phyloP scores from a whole-genome alignment of 2,797 vertebrate species.

The Columba guinea region DNA sequence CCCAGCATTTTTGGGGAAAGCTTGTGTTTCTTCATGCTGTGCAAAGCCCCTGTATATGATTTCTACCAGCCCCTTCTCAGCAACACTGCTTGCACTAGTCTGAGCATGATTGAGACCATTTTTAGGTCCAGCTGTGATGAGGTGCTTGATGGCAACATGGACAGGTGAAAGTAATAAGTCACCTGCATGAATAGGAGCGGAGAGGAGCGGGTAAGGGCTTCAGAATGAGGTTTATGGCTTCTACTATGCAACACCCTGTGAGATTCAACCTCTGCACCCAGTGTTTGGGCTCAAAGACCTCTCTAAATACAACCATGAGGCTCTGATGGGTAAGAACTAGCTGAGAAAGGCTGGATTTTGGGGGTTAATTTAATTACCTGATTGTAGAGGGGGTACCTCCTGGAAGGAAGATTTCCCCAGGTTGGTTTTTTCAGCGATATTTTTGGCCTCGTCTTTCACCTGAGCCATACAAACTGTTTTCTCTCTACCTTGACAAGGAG shows the following conservation, averaged over 20 bases:
- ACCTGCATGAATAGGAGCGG: neutral
- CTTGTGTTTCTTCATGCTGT: rapidly evolving
- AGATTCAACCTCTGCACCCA: rapidly evolving
- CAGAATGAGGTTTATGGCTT: rapidly evolving
- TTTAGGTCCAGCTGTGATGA: neutral
- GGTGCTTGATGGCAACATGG: rapidly evolving
- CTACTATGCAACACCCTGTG: rapidly evolving
- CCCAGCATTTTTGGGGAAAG: rapidly evolving
- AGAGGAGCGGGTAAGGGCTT: rapidly evolving
- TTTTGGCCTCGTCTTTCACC: rapidly evolving
- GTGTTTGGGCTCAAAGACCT: rapidly evolving
- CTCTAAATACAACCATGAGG: rapidly evolving
- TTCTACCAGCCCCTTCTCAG: too few species aligned
- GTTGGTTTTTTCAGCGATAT: rapidly evolving
- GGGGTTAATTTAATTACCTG: rapidly evolving
- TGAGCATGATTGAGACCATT: rapidly evolving
- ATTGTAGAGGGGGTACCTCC: rapidly evolving
- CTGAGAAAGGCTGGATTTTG: neutral
- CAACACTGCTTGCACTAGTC: rapidly evolving
- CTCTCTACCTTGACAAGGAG: rapidly evolving
- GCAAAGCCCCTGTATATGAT: rapidly evolving
- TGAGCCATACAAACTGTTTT: rapidly evolving
- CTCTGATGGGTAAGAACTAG: neutral
- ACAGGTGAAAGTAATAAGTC: neutral
- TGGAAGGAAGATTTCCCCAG: rapidly evolving